Base-by-base conservation (phyloP, 2,113 vertebrate species). In the Pomatostomus ruficeps region DNA sequence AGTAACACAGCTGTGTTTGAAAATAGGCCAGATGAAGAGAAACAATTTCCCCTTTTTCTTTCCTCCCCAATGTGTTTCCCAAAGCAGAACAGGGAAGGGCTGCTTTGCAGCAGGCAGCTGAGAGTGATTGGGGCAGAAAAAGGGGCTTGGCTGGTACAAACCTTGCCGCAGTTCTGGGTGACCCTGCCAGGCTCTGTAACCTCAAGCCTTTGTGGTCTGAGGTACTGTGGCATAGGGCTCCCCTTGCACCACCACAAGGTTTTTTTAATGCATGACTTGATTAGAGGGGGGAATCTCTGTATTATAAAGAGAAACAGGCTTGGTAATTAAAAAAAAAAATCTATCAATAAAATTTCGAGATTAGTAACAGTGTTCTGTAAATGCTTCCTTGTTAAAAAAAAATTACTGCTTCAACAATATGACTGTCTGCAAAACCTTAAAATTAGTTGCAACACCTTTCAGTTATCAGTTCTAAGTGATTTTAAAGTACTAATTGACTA, bases 401-500 rank as follows among this genome's bases (percentile, higher is more conserved):
- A 51, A 61, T 43, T 67, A 78, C 67, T 85, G 65, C 45, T 75
- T 91, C 40, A 76, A 46, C 19, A 78, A 40, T 21, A 25, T 6
- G 22, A 31, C 42, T 77, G 25, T 58, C 65, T 92, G 35, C 21
- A 87, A 72, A 91, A 95, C 67, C 59, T 70, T 89, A 65, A 96
- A 96, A 85, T 61, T n/a, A 87, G 43, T 71, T 91, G 35, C 62
- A 90, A 48, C 24, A 88, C 58, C 18, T 93, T 93, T 89, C 91
- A 77, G 24, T 84, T 95, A 71, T 65, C 70, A 85, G 24, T 91
- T 95, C 66, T 86, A 71, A 38, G 38, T 86, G 57, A 91, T 89
- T 97, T 94, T 63, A 88, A 96, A 94, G 59, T 94, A 96, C 93
- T 92, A 95, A 93, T 49, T 82, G 11, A 94, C 76, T 88, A 71